Conservation (phyloP, 2,113 vertebrate genomes). For the Stegastes partitus region DNA sequence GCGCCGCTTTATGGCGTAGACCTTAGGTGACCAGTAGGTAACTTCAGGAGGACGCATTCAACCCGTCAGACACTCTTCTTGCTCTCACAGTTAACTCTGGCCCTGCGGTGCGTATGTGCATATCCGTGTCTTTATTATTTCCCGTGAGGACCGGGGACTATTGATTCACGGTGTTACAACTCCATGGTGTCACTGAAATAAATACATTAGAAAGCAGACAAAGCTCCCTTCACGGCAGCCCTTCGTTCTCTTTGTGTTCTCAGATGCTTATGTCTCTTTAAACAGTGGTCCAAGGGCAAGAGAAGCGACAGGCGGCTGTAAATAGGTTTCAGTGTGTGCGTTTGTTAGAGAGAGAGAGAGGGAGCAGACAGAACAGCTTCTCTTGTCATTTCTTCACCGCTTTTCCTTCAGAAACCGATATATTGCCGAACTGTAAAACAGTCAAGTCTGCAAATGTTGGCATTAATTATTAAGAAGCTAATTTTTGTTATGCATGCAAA, state of each 20-base stretch:
- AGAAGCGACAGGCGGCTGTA: slow-evolving; percentile 28
- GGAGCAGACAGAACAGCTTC: no score
- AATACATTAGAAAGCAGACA: slow-evolving; percentile 52
- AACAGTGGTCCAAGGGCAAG: slow-evolving; percentile 33
- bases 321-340: slow-evolving; percentile 13
- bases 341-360: neutral
- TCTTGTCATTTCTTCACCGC: no score
- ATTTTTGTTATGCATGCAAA: no score
- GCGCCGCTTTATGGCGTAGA: neutral
- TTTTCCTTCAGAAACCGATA: no score
- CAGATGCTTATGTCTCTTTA: slow-evolving; percentile 35
- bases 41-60: slow-evolving; percentile 23
- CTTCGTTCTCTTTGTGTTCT: slow-evolving; percentile 38
- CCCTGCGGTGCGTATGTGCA: slow-evolving; percentile 2
- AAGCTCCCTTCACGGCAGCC: slow-evolving; percentile 44
- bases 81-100: slow-evolving; percentile 9
- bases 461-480: no score
- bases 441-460: no score
- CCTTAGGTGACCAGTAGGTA: neutral
- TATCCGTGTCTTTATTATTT: slow-evolving; percentile 46
- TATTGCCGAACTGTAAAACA: no score
- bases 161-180: slow-evolving; percentile 58
- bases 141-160: slow-evolving; percentile 29
- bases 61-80: slow-evolving; percentile 14
- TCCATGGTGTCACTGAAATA: slow-evolving; percentile 51